These are phyloP conservation scores for Poecilia latipinna DNA, from an alignment of 2,113 vertebrate genomes.

Conservation along the genomic window DNA sequence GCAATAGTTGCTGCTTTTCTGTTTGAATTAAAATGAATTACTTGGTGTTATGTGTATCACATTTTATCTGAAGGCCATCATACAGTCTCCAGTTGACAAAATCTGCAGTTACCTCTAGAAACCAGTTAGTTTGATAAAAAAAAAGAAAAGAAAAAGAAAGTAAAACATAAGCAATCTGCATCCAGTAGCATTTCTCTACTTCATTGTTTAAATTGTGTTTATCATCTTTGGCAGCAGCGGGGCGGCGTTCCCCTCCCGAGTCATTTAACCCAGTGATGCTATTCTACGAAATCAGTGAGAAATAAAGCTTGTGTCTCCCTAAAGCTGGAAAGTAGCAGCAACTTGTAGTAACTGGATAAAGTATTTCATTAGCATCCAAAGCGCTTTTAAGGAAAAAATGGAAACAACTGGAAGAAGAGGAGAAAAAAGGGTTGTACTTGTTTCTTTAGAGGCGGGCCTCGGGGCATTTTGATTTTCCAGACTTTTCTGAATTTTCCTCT, in stretches of 20 bases:
- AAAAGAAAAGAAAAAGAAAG: neutral
- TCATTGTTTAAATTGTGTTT: neutral
- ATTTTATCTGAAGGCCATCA: no score
- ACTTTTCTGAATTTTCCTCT: constrained; percentile 5
- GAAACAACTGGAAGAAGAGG: neutral
- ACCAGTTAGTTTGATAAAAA: neutral
- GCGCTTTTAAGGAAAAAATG: neutral
- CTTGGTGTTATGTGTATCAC: no score
- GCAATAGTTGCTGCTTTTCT: no score
- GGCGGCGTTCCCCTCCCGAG: neutral
- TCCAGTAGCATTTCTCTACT: neutral
- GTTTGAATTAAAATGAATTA: no score
- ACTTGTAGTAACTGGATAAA: neutral
- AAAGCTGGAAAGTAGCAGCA: neutral
- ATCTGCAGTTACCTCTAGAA: neutral
- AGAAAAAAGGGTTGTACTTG: neutral
- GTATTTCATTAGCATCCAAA: constrained; percentile 1
- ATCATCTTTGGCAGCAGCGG: neutral
- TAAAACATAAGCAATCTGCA: neutral
- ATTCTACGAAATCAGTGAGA: neutral
- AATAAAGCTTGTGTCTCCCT: neutral
- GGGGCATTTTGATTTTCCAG: constrained; percentile 5
- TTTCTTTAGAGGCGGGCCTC: neutral
- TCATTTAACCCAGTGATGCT: neutral
- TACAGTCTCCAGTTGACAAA: no score